Base-by-base conservation (phyloP, 2,113 vertebrate species). In the Oreotrochilus melanogaster region DNA sequence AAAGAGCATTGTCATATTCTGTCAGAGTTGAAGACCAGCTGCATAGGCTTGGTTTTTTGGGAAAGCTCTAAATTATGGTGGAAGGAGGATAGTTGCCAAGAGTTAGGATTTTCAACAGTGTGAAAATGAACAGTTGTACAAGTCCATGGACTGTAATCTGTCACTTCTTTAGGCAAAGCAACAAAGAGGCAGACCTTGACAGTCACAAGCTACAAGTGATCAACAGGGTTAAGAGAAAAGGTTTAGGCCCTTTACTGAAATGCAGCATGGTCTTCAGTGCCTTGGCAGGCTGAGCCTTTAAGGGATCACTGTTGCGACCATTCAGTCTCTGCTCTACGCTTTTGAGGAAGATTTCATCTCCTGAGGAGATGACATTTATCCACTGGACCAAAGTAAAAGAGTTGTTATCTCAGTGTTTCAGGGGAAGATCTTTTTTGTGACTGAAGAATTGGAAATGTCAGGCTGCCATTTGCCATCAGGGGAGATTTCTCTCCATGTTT, bases 1-100 rank as follows among this genome's bases (percentile, higher is more conserved):
- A 47, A 60, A 79, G 23, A 69, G 25, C 27, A 15, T 11, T 2
- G 0, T 21, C 13, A 6, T 70, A 4, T 39, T 66, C 0, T 2
- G 11, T 75, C 14, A 50, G 37, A n/a, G 11, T 8, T 67, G 28
- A 37, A 56, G 51, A n/a, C 9, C 2, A 4, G n/a, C 19, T 86
- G 35, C 43, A 37, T 12, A 19, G 28, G 17, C n/a, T 48, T 88
- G 14, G 4, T 81, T 84, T 85, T 81, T 67, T 25, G 33, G 33
- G 28, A 78, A 91, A 94, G 9, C 33, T 65, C 56, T 8, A 21
- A 71, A 33, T 86, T 62, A 9, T 2, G 13, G 17, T 18, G 42
- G 47, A 92, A 75, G 39, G 18, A 43, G 60, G 45, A 50, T 16
- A 73, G 35, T 83, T 22, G 58, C 22, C 47, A 78, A 54, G 39